Base-by-base conservation (phyloP, 2,113 vertebrate species). In the Rhineura floridana region DNA sequence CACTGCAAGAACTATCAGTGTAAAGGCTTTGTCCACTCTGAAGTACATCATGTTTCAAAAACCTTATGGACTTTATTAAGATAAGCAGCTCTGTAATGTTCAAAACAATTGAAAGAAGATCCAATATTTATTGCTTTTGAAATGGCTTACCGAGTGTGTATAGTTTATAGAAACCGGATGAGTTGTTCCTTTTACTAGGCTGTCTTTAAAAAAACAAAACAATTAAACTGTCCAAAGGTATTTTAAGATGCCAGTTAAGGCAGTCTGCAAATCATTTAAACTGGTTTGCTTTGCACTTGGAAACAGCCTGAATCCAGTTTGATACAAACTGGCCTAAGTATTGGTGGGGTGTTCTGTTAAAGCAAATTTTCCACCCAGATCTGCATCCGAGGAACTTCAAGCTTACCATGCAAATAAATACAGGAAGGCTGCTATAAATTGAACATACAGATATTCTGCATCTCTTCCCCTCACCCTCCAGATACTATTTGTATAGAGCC, bases 361-460 rank as follows among this genome's bases (percentile, higher is more conserved):
- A 48, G n/a, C 67, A 46, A 73, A n/a, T 46, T 63, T 44, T n/a
- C 73, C 46, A 52, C 6, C 44, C 33, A 39, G n/a, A 83, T n/a
- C 1, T 46, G 42, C 42, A 90, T 94, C 91, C 85, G 91, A 77
- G 46, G 82, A 91, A 88, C 90, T 81, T 90, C 84, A 89, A 44
- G 10, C 81, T 94, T 95, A 89, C 77, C 91, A 93, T 69, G 91
- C 85, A 75, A 44, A 89, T 88, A 92, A 94, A 90, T 81, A 90
- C 78, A 93, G 87, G 92, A 79, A 83, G 44, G 46, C n/a, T 91
- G 93, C 89, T 94, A 90, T 85, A 90, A 94, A 36, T 78, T 81
- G 77, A 91, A 92, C 62, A 76, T 91, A 90, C 33, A 94, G 91
- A 87, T 94, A 90, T 93, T 88, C 67, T 33, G 89, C 0, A 39